phyloP scores from a whole-genome alignment of 2,888 invertebrate genomes.

The Chaetogeoica ovagalla region DNA sequence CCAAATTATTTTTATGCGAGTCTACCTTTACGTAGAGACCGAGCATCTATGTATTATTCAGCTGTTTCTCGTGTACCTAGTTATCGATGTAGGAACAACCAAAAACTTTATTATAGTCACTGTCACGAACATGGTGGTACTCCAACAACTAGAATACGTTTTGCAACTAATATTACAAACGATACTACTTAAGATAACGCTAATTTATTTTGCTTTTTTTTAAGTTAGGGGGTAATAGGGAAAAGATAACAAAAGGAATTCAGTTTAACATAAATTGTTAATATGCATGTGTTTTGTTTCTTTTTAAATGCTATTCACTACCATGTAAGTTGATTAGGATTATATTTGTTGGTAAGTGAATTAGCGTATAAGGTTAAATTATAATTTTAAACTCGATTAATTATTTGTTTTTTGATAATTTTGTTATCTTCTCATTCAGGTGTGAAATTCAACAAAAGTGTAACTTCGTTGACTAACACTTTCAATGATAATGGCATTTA shows the following conservation, averaged over 20 bases:
- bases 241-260: constrained; percentile 6
- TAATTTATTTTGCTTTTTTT: background rate
- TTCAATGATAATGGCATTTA: constrained; percentile 45
- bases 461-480: constrained; percentile 34
- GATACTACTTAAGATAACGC: constrained; percentile 13
- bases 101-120: constrained; percentile 47
- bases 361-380: background rate
- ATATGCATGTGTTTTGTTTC: constrained; percentile 34
- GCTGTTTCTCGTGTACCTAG: constrained; percentile 41
- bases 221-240: background rate
- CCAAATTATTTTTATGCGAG: constrained; percentile 49
- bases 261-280: constrained; percentile 26
- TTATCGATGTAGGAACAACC: constrained; percentile 41
- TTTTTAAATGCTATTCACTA: constrained; percentile 47
- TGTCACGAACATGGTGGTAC: constrained; percentile 34
- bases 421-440: background rate
- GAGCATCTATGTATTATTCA: constrained; percentile 47
- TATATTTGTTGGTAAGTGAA: constrained; percentile 36
- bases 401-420: background rate
- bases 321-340: constrained; percentile 48
- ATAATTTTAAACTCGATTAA: background rate
- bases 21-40: constrained; percentile 38
- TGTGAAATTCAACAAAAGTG: constrained; percentile 48
- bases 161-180: constrained; percentile 4
- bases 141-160: background rate